Evolutionary conservation across 2,797 vertebrate genomes (phyloP).

Genomic region (Leptoclinus maculatus): DNA sequence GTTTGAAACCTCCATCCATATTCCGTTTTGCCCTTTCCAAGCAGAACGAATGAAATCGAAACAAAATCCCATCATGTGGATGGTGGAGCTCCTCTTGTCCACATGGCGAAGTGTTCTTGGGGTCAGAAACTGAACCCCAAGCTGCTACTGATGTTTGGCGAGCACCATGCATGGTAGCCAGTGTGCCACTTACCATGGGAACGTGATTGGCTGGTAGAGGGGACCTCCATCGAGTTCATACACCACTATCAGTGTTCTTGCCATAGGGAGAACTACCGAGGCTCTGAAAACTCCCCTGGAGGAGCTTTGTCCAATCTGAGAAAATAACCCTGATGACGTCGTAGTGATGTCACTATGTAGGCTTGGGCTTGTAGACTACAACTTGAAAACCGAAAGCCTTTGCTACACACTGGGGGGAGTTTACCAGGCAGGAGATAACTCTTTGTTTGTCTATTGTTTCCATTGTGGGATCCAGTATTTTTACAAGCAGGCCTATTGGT

Average conservation of each 20-base stretch:
- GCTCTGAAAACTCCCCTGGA: no score
- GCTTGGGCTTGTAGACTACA: no score
- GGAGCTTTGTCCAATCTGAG: no score
- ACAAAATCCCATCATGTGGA: background rate
- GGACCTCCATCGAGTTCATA: background rate
- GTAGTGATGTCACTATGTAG: no score
- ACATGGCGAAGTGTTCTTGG: background rate
- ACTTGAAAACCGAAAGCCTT: no score
- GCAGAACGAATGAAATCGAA: background rate
- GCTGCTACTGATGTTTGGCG: background rate
- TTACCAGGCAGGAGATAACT: no score
- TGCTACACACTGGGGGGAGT: no score
- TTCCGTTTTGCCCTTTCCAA: background rate
- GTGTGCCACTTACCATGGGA: background rate
- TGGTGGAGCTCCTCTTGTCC: background rate
- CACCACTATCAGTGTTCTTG: background rate
- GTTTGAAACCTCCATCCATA: background rate
- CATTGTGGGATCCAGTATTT: no score
- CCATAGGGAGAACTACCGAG: background rate
- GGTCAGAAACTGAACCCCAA: background rate
- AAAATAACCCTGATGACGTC: no score
- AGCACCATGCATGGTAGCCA: background rate
- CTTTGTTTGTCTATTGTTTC: no score
- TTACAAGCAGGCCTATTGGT: no score
- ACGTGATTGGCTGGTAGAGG: constrained; percentile 1